Percentiles rank a stretch among this genome's conserved stretches.
phyloP scores from a whole-genome alignment of 2,797 vertebrate genomes.

The Streptopelia turtur region DNA sequence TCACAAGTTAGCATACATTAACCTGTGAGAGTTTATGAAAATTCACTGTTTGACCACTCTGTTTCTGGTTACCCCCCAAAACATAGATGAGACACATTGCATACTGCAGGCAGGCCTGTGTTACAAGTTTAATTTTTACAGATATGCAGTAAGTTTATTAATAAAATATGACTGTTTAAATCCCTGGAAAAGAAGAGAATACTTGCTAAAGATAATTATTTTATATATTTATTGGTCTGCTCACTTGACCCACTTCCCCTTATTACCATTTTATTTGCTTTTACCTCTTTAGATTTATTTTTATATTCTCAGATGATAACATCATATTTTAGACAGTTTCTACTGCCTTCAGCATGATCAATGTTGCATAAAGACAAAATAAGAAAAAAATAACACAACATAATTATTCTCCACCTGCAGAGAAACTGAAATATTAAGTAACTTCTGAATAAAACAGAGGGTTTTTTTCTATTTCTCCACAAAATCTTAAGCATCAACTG shows the following conservation, averaged over 20 bases:
- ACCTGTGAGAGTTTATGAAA: background rate
- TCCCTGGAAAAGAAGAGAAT: background rate
- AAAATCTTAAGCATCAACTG: background rate
- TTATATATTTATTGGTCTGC: background rate
- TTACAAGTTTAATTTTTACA: background rate
- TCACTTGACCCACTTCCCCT: rapidly evolving
- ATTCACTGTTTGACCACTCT: background rate
- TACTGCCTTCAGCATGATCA: background rate
- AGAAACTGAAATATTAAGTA: background rate
- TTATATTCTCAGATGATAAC: background rate
- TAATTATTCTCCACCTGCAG: background rate
- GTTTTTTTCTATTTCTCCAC: background rate
- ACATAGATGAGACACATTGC: background rate
- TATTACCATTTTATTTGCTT: background rate
- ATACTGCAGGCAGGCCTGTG: background rate
- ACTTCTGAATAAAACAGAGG: background rate
- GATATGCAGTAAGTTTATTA: background rate
- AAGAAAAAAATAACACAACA: background rate
- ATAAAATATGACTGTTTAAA: background rate
- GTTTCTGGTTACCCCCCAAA: background rate
- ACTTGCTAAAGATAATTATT: background rate
- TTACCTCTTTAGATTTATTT: background rate
- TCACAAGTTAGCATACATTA: background rate
- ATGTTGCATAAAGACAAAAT: background rate
- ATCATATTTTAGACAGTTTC: background rate